phyloP scores from a whole-genome alignment of 2,888 invertebrate species.

The Harpalus rufipes region DNA sequence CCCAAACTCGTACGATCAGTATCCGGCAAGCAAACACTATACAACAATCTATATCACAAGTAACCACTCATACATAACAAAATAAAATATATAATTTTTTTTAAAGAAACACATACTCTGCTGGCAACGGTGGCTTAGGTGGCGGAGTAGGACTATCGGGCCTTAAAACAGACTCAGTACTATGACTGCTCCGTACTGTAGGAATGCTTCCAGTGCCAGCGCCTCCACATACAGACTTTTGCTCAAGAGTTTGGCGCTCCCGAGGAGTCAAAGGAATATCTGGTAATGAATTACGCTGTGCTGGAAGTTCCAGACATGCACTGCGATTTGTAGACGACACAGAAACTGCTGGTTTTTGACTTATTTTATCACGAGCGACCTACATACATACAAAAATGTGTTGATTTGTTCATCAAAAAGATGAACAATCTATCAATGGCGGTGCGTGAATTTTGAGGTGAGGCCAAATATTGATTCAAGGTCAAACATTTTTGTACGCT shows the following conservation, averaged over 20 bases:
- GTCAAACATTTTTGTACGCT: too few relatives aligned
- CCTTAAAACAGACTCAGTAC: constrained; percentile 88
- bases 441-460: too few relatives aligned
- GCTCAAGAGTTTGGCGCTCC: constrained; percentile 84
- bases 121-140: constrained; percentile 93
- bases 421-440: too few relatives aligned
- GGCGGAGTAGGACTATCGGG: constrained; percentile 87
- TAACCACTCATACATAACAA: not conserved
- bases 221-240: constrained; percentile 76
- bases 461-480: too few relatives aligned
- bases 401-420: too few relatives aligned
- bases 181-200: constrained; percentile 85
- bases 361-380: constrained; percentile 90
- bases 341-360: constrained; percentile 72
- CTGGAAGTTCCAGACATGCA: constrained; percentile 76
- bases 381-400: constrained; percentile 70
- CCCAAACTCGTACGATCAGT: constrained; percentile 80
- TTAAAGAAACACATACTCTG: constrained; percentile 78
- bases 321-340: constrained; percentile 6
- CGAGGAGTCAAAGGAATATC: constrained; percentile 92
- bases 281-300: constrained; percentile 84
- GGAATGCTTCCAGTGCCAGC: constrained; percentile 74
- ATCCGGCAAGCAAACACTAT: constrained; percentile 73
- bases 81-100: not conserved
- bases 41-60: constrained; percentile 56